A percentile compares a stretch with the other conserved stretches of the same genome.
phyloP scores from a whole-genome alignment of 2,113 vertebrate genomes.

The Phaetusa simplex region DNA sequence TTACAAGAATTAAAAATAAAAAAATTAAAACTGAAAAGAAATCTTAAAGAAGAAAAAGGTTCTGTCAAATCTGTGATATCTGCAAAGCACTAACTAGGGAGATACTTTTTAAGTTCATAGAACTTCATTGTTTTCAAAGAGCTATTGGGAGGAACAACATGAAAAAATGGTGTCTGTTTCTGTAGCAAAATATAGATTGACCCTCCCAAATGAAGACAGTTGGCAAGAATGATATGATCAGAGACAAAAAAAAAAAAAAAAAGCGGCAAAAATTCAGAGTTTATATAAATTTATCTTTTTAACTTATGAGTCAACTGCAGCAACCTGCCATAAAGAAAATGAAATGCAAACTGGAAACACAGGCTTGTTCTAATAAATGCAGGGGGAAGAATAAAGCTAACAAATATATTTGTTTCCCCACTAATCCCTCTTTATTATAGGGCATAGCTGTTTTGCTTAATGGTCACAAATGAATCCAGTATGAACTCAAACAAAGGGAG shows the following conservation, averaged over 20 bases:
- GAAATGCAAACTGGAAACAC: constrained; percentile 40
- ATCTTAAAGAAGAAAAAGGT: neutral
- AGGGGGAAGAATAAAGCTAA: constrained; percentile 57
- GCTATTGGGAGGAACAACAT: neutral
- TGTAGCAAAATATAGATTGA: constrained; percentile 13
- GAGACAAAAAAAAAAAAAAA: neutral
- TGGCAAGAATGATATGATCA: neutral
- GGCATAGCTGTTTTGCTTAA: constrained; percentile 60
- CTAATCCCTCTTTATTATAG: constrained; percentile 63
- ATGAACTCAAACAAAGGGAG: constrained; percentile 43
- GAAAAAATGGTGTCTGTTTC: constrained; percentile 12
- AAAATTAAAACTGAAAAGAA: neutral
- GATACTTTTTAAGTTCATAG: neutral
- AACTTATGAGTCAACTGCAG: constrained; percentile 29
- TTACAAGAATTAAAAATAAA: neutral
- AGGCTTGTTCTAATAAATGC: constrained; percentile 43
- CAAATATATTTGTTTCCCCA: constrained; percentile 47
- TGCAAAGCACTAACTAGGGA: constrained; percentile 6
- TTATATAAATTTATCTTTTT: constrained; percentile 31
- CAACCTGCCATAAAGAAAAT: constrained; percentile 51
- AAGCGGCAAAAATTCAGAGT: neutral
- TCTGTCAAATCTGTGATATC: neutral
- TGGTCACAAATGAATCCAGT: constrained; percentile 64
- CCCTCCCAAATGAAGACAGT: constrained; percentile 40
- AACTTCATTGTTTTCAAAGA: neutral